Evolutionary conservation across 2,888 invertebrate species (phyloP), one percentile per base, ranked within the genome.

Genomic region (Carterocephalus palaemon): DNA sequence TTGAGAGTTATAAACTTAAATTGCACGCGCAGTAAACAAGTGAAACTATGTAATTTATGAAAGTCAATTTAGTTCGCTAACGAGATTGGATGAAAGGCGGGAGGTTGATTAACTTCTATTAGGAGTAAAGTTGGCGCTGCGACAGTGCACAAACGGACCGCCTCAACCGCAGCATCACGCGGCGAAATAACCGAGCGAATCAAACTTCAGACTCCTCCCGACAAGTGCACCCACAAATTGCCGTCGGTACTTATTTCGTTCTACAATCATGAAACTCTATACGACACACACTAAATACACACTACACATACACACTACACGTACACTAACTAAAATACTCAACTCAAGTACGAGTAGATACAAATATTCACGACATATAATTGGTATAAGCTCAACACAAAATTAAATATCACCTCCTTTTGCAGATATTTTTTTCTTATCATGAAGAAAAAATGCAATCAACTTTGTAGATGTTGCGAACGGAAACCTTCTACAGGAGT

Each of bases 61-160:
- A 77, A 77, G 70, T 70, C 70, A 75, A 77, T 82, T 80, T 75
- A 67, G 70, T 70, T 66, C 64, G 68, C 70, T 78, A 81, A 80
- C 76, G 67, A 78, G 80, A 75, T 79, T 75, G 72, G 68, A 69
- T 70, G 70, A 74, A 72, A 75, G 68, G 66, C 70, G 70, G 68
- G 66, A 61, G 64, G 69, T 72, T 77, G 75, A 81, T 81, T 79
- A 77, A 74, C 67, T 70, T 72, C 68, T 66, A 75, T 73, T 74
- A 76, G 68, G 61, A 62, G 66, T 53, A 49, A 59, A 64, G 64
- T 57, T 57, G 60, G 61, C 64, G 66, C 60, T 67, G 70, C 70
- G 72, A 69, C 76, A 70, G 66, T 68, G 69, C 64, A 60, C 67
- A 58, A 60, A 55, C 56, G 56, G 66, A 68, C 71, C 73, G 64